Base-by-base conservation (phyloP, 2,113 vertebrate species). In the Mugil cephalus region DNA sequence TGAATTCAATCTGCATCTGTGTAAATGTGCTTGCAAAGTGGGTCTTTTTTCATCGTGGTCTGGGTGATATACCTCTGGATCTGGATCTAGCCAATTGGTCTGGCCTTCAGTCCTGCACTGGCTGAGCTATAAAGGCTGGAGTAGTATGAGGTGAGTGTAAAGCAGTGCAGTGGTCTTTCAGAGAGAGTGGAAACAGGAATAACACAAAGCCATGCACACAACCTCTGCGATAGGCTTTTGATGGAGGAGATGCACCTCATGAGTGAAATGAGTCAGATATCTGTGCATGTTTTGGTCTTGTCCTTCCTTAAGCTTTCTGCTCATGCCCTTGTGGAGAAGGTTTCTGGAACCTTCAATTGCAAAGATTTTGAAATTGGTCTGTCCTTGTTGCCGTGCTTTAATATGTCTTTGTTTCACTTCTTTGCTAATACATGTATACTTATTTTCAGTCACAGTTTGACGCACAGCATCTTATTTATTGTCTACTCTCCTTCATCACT, bases 251-350 rank as follows among this genome's bases (percentile, higher is more conserved):
- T 40, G 47, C 7, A 4, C n/a, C 42, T 48, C 10, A 36, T 47
- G 14, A 67, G 39, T 45, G 69, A 30, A 77, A 19, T 55, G 47
- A 54, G 36, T 9, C 12, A 47, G 48, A n/a, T 48, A 19, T 71
- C 53, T 40, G 42, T 77, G 69, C 56, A 1, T 56, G 68, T 58
- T 79, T 14, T 58, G 15, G 24, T 43, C 30, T 36, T 74, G 54
- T 68, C 38, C 19, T 8, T 24, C 18, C 59, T 50, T 36, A 8
- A 79, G 68, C 60, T 66, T 40, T 46, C 18, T 10, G 18, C 58
- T 51, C 6, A 2, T 48, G 59, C 24, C 62, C 48, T 24, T 8
- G 35, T 5, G 0, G 18, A 65, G 35, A 77, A 17, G 36, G 53
- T 18, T 51, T 50, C n/a, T 48, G 40, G 53, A 51, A 73, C 14